phyloP scores from a whole-genome alignment of 1,140 invertebrate species.

The Atta cephalotes region DNA sequence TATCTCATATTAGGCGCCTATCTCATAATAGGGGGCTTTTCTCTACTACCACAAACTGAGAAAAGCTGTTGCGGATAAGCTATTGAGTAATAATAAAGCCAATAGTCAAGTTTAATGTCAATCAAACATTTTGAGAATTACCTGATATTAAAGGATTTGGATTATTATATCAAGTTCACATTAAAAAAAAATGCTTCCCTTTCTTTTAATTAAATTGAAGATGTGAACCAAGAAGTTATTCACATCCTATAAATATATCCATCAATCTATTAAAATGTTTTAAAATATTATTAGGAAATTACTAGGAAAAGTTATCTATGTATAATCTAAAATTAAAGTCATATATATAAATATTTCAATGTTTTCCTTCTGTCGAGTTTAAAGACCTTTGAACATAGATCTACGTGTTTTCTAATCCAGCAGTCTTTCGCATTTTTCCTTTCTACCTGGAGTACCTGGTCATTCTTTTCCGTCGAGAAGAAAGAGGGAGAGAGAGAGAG shows the following conservation, averaged over 20 bases:
- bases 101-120: background rate
- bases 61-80: background rate
- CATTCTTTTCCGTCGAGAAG: slow-evolving; percentile 57
- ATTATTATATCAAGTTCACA: background rate
- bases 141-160: background rate
- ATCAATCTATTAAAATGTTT: background rate
- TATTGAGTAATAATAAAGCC: background rate
- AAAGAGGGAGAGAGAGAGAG: background rate
- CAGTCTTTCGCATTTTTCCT: slow-evolving; percentile 44
- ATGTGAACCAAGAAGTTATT: background rate
- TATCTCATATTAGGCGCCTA: too few species aligned
- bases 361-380: background rate
- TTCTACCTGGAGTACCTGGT: background rate
- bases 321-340: background rate
- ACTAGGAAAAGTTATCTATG: too few species aligned
- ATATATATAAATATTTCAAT: too few species aligned
- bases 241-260: background rate
- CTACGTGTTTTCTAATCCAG: slow-evolving; percentile 32
- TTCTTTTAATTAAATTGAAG: background rate
- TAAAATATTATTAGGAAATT: background rate
- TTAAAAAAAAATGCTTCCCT: background rate
- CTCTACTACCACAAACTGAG: background rate
- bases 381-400: background rate
- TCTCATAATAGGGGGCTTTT: too few species aligned
- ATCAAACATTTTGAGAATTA: background rate